Percentiles rank a stretch among this genome's conserved stretches.
Conservation (phyloP, 2,113 vertebrate species). For the Dryoscopus gambensis region DNA sequence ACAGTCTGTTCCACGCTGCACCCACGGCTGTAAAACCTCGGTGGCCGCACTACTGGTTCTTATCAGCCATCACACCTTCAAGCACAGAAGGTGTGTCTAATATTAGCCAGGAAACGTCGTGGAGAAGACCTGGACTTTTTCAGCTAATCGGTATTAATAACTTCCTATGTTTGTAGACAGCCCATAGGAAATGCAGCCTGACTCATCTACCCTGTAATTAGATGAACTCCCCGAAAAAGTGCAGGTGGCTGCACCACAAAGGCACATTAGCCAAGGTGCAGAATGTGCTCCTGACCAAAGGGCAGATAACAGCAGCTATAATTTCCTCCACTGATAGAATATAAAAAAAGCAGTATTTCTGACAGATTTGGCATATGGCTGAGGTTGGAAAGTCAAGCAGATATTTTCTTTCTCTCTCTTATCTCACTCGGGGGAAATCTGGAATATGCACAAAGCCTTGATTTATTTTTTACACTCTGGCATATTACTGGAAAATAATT, state of each 20-base stretch:
- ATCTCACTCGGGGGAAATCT: conserved; percentile 34
- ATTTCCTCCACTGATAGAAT: conserved; percentile 28
- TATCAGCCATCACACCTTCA: conserved; percentile 51
- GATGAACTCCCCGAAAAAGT: conserved; percentile 45
- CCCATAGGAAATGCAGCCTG: conserved; percentile 56
- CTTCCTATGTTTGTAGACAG: conserved; percentile 61
- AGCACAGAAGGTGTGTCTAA: conserved; percentile 43
- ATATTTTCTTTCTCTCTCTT: neutral
- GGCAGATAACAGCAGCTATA: conserved; percentile 33
- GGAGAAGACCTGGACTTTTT: conserved; percentile 52
- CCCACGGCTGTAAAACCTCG: neutral
- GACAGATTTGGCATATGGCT: conserved; percentile 8
- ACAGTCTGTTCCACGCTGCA: neutral
- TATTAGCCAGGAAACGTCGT: conserved; percentile 51
- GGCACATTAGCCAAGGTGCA: neutral
- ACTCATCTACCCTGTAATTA: conserved; percentile 58
- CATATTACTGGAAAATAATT: conserved; percentile 47
- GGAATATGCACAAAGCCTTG: neutral
- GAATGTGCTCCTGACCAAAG: conserved; percentile 26
- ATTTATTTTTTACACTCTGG: conserved; percentile 60
- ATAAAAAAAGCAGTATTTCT: neutral
- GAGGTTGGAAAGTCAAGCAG: conserved; percentile 12
- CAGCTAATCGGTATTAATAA: conserved; percentile 52
- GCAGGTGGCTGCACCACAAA: conserved; percentile 49
- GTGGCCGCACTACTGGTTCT: conserved; percentile 30